Evolutionary conservation across 1,140 invertebrate species (phyloP).

Genomic region (Nylanderia fulva): DNA sequence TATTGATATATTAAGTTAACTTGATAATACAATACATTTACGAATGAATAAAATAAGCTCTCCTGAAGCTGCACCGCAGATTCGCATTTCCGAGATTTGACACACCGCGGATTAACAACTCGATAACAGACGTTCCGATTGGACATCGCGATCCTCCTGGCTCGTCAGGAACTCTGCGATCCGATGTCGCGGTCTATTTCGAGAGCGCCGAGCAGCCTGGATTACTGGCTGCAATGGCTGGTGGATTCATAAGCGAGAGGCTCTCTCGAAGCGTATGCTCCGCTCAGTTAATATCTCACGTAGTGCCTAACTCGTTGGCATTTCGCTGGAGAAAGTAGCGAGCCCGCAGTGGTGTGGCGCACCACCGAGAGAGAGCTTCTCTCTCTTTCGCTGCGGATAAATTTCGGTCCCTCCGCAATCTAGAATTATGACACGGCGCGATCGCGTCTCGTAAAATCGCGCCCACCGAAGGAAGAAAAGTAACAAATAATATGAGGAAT

Average conservation of each 20-base stretch:
- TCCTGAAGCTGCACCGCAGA: background rate
- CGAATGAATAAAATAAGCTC: background rate
- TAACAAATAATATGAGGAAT: no score
- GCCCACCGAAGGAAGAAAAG: no score
- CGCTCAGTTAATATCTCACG: constrained; percentile 79
- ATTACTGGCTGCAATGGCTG: constrained; percentile 55
- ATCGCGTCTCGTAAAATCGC: background rate
- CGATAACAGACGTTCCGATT: constrained; percentile 20
- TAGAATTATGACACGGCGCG: constrained; percentile 6
- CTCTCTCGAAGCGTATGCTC: constrained; percentile 35
- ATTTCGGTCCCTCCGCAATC: constrained; percentile 31
- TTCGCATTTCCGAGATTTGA: background rate
- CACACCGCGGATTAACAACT: constrained; percentile 4
- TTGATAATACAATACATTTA: background rate
- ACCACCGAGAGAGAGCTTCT: constrained; percentile 57
- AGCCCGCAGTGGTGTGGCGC: constrained; percentile 57
- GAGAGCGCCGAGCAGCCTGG: constrained; percentile 43
- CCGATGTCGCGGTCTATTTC: constrained; percentile 58
- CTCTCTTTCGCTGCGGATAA: constrained; percentile 69
- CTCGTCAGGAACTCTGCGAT: constrained; percentile 49
- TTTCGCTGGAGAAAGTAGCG: constrained; percentile 84
- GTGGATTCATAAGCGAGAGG: constrained; percentile 55
- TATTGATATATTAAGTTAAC: no score
- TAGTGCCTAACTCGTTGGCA: constrained; percentile 82
- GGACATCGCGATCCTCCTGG: constrained; percentile 26